Evolutionary conservation across 2,888 invertebrate genomes (phyloP).

Genomic region (Lucinisca nassula): DNA sequence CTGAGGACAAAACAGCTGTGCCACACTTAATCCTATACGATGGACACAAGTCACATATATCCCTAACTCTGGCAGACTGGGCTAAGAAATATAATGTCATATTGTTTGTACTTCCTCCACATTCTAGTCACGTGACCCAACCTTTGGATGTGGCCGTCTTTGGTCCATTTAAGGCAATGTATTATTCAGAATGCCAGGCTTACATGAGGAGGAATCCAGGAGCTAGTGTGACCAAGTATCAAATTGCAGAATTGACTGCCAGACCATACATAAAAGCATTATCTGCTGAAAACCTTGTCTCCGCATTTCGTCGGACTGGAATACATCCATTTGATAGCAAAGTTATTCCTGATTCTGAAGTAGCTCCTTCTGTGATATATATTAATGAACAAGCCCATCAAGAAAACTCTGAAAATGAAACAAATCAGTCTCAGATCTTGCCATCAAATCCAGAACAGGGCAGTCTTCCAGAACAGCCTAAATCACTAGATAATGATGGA

Average conservation of each 20-base stretch:
- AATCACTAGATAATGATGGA: too few species aligned
- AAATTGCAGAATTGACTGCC: not conserved
- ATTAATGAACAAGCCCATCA: too few species aligned
- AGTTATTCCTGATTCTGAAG: not conserved
- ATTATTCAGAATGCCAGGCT: constrained; percentile 52
- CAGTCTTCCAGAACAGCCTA: too few species aligned
- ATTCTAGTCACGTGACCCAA: constrained; percentile 43
- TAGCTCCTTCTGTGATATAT: not conserved
- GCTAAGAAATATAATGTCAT: not conserved
- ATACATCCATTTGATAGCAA: not conserved
- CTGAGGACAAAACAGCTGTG: not conserved
- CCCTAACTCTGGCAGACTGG: not conserved
- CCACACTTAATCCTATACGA: not conserved
- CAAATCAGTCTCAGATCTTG: too few species aligned
- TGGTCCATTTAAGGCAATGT: constrained; percentile 44
- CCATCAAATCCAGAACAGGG: too few species aligned
- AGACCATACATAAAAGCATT: constrained; percentile 15
- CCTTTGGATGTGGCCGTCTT: constrained; percentile 59
- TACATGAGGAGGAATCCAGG: constrained; percentile 33
- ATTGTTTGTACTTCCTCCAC: not conserved
- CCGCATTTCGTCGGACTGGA: constrained; percentile 12
- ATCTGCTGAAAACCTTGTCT: constrained; percentile 8
- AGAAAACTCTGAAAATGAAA: too few species aligned
- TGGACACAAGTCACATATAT: constrained; percentile 1
- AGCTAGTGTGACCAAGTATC: not conserved